Percentiles rank a stretch among this genome's conserved stretches.
Conservation (phyloP, 2,113 vertebrate genomes). For the Budorcas taxicolor region DNA sequence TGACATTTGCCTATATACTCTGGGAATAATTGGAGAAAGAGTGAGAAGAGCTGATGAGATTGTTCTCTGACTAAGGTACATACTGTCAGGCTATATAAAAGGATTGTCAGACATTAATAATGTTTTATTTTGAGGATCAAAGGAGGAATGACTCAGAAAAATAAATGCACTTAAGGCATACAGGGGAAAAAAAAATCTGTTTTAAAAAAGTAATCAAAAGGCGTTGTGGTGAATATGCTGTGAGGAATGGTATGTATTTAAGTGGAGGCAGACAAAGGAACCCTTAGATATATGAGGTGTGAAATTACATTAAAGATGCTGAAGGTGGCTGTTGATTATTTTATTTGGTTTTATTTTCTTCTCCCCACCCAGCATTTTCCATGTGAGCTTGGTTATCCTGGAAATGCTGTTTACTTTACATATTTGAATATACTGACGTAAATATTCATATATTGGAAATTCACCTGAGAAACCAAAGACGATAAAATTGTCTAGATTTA, state of each 20-base stretch:
- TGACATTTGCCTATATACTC: slow-evolving; percentile 1
- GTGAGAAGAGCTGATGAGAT: slow-evolving; percentile 2
- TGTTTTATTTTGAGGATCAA: slow-evolving; percentile 3
- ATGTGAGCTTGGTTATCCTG: background rate
- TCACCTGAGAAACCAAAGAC: slow-evolving; percentile 2
- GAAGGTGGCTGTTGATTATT: background rate
- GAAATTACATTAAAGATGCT: background rate
- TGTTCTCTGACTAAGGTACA: background rate
- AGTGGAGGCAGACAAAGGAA: background rate
- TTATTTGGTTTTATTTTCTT: background rate
- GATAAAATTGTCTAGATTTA: background rate
- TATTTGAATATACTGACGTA: background rate
- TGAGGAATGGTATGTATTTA: background rate
- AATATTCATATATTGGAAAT: slow-evolving; percentile 19
- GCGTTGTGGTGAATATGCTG: background rate
- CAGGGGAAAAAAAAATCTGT: background rate
- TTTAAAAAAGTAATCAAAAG: background rate
- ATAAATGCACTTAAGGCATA: background rate
- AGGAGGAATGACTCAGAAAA: background rate
- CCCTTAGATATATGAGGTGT: background rate
- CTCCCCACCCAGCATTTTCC: background rate
- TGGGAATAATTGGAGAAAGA: background rate
- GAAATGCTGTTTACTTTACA: background rate
- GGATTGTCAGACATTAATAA: background rate
- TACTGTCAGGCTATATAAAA: background rate